Evolutionary conservation across 2,888 invertebrate genomes (phyloP).

Genomic region (Bedellia somnulentella): DNA sequence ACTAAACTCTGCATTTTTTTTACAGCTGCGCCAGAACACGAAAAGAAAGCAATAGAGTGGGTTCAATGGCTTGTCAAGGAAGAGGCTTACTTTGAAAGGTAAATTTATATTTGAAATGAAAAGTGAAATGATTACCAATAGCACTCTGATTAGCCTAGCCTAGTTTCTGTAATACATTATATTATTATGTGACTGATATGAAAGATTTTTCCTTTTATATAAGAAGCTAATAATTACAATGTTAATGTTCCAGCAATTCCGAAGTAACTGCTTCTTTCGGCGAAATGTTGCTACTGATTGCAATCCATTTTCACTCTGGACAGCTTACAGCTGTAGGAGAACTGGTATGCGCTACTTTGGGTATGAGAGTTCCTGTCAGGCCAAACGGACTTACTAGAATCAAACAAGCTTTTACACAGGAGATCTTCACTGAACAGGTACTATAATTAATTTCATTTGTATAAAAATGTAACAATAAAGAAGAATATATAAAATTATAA

Average conservation of each 20-base stretch:
- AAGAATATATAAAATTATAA: no score
- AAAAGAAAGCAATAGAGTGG: constrained; percentile 89
- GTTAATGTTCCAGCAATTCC: constrained; percentile 61
- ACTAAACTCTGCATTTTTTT: no score
- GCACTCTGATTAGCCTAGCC: no score
- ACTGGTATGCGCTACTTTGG: constrained; percentile 88
- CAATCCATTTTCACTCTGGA: constrained; percentile 96
- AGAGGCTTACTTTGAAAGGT: constrained; percentile 85
- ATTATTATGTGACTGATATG: no score
- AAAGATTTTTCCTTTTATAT: no score
- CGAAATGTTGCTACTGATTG: constrained; percentile 93
- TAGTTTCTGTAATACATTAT: no score
- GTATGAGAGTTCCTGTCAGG: constrained; percentile 90
- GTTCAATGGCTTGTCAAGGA: constrained; percentile 90
- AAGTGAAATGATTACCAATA: no score
- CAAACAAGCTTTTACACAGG: constrained; percentile 93
- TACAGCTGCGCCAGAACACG: constrained; percentile 72
- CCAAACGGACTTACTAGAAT: constrained; percentile 86
- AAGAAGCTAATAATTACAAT: no score
- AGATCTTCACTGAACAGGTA: constrained; percentile 94
- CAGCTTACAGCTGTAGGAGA: constrained; percentile 92
- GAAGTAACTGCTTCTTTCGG: constrained; percentile 89
- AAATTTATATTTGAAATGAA: no score
- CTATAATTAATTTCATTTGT: not conserved
- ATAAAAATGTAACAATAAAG: not conserved